phyloP scores from a whole-genome alignment of 2,888 invertebrate species.

The Copidosoma aretas region DNA sequence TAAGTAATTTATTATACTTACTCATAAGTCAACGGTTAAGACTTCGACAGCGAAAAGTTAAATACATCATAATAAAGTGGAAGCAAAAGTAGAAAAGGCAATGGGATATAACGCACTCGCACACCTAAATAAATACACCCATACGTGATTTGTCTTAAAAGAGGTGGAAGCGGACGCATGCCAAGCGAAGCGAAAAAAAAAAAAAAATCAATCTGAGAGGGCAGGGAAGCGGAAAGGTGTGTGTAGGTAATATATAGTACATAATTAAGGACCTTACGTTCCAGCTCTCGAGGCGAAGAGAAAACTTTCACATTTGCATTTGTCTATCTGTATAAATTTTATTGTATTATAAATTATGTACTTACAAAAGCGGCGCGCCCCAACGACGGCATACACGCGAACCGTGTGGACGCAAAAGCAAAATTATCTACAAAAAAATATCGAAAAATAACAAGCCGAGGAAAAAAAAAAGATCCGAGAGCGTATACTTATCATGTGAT shows the following conservation, averaged over 20 bases:
- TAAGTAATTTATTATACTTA: constrained; percentile 32
- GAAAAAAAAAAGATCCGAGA: no score
- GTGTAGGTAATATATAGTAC: constrained; percentile 41
- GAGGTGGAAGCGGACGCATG: no score
- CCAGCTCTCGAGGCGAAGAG: constrained; percentile 43
- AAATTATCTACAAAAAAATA: no score
- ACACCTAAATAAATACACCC: no score
- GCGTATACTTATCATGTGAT: no score
- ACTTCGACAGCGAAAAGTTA: constrained; percentile 53
- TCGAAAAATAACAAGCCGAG: no score
- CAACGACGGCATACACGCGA: constrained; percentile 23
- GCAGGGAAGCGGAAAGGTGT: constrained; percentile 15
- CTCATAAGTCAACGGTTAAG: constrained; percentile 48
- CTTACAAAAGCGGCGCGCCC: constrained; percentile 15
- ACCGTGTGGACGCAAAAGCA: not conserved
- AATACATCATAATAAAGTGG: constrained; percentile 47
- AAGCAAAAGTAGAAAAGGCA: no score
- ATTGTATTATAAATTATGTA: constrained; percentile 56
- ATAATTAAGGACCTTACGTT: constrained; percentile 53
- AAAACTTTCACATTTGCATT: constrained; percentile 49
- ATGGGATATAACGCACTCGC: no score
- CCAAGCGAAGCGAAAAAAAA: constrained; percentile 39
- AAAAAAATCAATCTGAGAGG: constrained; percentile 40
- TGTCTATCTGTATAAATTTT: constrained; percentile 57
- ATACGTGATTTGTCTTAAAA: no score